Conservation (phyloP, 2,888 invertebrate genomes). For the Orchesella flavescens region DNA sequence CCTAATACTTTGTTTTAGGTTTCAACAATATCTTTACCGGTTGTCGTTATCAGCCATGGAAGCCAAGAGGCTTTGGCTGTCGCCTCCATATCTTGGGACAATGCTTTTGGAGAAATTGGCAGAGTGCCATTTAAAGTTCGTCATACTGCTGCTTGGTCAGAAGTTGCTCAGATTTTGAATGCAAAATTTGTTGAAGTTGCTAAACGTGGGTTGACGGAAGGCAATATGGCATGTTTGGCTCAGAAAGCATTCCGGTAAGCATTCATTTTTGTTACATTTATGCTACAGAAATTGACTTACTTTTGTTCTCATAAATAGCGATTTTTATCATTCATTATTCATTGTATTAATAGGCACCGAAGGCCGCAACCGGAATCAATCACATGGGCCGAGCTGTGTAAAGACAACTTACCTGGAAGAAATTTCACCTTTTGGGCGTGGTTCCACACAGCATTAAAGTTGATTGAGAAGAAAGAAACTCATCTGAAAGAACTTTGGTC, state of each 20-base stretch:
- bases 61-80: constrained; percentile 66
- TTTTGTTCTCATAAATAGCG: too few species aligned
- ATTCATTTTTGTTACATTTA: too few species aligned
- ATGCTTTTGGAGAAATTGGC: constrained; percentile 60
- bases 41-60: constrained; percentile 66
- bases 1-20: constrained; percentile 19
- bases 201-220: constrained; percentile 46
- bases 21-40: constrained; percentile 58
- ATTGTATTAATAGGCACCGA: constrained; percentile 12
- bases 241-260: constrained; percentile 59
- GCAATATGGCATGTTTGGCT: constrained; percentile 55
- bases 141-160: constrained; percentile 53
- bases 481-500: constrained; percentile 61
- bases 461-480: constrained; percentile 63
- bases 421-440: constrained; percentile 66
- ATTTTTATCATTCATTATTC: too few species aligned
- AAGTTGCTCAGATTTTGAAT: constrained; percentile 52
- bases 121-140: constrained; percentile 63
- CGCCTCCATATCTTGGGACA: constrained; percentile 66
- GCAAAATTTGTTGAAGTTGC: constrained; percentile 47
- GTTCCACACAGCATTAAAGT: constrained; percentile 61
- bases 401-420: constrained; percentile 50
- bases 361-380: constrained; percentile 47
- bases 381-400: constrained; percentile 58
- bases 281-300: too few species aligned